Evolutionary conservation across 92 coral and sea anemone genomes (phyloP).

Genomic region (Bergia puertoricense): DNA sequence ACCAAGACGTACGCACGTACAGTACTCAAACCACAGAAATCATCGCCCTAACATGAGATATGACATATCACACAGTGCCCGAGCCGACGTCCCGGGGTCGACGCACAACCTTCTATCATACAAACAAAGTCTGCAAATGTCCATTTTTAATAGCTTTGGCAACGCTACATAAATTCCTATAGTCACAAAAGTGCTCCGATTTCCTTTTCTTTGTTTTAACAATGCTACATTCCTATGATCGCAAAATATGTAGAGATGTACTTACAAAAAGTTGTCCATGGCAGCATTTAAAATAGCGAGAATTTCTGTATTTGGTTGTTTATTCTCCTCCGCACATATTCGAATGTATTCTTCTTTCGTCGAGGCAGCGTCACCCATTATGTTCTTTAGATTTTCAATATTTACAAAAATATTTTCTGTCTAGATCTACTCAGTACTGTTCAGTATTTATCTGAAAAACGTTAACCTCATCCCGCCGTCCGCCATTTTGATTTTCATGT

Average conservation of each 20-base stretch:
- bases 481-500: constrained; percentile 74
- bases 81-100: too few relatives aligned
- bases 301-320: constrained; percentile 76
- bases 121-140: too few relatives aligned
- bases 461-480: neutral
- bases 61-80: too few relatives aligned
- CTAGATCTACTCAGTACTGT: neutral
- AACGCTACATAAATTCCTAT: too few relatives aligned
- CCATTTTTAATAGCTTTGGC: too few relatives aligned
- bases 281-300: constrained; percentile 81
- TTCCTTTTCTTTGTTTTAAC: too few relatives aligned
- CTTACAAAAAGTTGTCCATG: constrained; percentile 88
- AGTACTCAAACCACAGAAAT: too few relatives aligned
- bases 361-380: constrained; percentile 84
- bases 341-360: constrained; percentile 83
- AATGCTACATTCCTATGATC: too few relatives aligned
- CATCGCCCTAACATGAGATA: too few relatives aligned
- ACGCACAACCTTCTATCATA: too few relatives aligned
- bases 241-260: neutral
- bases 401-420: neutral
- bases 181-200: too few relatives aligned
- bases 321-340: constrained; percentile 73
- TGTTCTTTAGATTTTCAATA: neutral
- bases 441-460: neutral
- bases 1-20: too few relatives aligned